These are phyloP conservation scores for Lates calcarifer DNA, from an alignment of 2,113 vertebrate species.

Conservation along the genomic window DNA sequence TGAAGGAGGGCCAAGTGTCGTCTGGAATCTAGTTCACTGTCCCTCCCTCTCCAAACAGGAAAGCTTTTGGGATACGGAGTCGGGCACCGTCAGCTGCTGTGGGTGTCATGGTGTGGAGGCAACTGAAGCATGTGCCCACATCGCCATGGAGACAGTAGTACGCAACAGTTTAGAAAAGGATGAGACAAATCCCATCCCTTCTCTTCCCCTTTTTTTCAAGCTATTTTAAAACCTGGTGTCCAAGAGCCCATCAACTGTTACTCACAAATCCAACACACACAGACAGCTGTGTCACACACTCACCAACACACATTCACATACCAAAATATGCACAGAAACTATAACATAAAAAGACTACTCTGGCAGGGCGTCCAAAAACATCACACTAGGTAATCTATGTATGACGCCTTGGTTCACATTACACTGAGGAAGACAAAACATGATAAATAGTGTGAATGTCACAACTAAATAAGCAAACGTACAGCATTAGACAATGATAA, in stretches of 20 bases:
- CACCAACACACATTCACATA: not conserved
- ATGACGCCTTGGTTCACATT: slow-evolving; percentile 3
- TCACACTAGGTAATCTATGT: slow-evolving; percentile 17
- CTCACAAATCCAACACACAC: slow-evolving; percentile 39
- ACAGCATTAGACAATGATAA: slow-evolving; percentile 27
- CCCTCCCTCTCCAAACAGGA: slow-evolving; percentile 63
- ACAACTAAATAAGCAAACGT: slow-evolving; percentile 37
- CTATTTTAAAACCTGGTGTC: slow-evolving; percentile 71
- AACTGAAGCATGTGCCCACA: slow-evolving; percentile 54
- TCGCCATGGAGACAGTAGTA: slow-evolving; percentile 69
- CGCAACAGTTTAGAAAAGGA: slow-evolving; percentile 54
- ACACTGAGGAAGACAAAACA: slow-evolving; percentile 10
- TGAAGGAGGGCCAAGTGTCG: slow-evolving; percentile 75
- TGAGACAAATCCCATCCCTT: slow-evolving; percentile 39
- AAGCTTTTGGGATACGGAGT: slow-evolving; percentile 60
- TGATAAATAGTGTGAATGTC: slow-evolving; percentile 25
- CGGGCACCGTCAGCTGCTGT: slow-evolving; percentile 54
- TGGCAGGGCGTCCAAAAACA: slow-evolving; percentile 35
- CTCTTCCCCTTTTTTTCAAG: slow-evolving; percentile 32
- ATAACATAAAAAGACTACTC: slow-evolving; percentile 7
- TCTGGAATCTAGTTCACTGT: slow-evolving; percentile 73
- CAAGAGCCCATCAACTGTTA: slow-evolving; percentile 50
- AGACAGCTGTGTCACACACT: slow-evolving; percentile 11
- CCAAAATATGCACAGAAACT: not conserved
- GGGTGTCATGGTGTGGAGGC: slow-evolving; percentile 44